A percentile compares a stretch with the other conserved stretches of the same genome.
Conservation (phyloP, 1,140 invertebrate genomes). For the Papilio polyxenes region DNA sequence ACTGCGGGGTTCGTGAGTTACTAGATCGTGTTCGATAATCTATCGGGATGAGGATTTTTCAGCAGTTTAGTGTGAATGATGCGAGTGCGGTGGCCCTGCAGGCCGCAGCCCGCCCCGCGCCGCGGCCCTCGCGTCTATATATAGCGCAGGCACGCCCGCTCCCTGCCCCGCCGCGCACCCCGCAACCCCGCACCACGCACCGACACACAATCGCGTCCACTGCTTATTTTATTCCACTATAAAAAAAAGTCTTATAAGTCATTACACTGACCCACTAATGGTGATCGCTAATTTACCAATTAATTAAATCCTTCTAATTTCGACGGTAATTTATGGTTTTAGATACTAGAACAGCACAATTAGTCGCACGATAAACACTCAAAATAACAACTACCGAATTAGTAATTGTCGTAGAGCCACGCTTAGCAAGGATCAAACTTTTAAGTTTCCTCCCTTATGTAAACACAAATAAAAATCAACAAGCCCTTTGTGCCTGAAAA, state of each 20-base stretch:
- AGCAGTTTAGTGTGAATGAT: slow-evolving; percentile 63
- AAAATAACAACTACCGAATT: neutral
- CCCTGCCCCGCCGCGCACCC: slow-evolving; percentile 59
- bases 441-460: too few relatives aligned
- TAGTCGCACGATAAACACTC: neutral
- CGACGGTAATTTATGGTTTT: neutral
- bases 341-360: neutral
- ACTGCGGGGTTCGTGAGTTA: neutral
- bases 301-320: neutral
- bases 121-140: slow-evolving; percentile 72
- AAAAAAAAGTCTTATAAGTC: slow-evolving; percentile 55
- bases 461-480: too few relatives aligned
- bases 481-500: too few relatives aligned
- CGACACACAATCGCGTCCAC: slow-evolving; percentile 68
- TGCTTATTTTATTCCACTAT: slow-evolving; percentile 67
- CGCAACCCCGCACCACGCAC: slow-evolving; percentile 55
- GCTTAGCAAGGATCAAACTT: too few relatives aligned
- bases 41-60: slow-evolving; percentile 47
- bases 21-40: neutral
- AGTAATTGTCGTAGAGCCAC: too few relatives aligned
- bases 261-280: slow-evolving; percentile 53
- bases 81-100: slow-evolving; percentile 57
- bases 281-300: slow-evolving; percentile 22
- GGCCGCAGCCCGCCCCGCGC: slow-evolving; percentile 50
- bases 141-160: slow-evolving; percentile 72